Evolutionary conservation across 1,140 invertebrate species (phyloP).

Genomic region (Scaptomyza montana): DNA sequence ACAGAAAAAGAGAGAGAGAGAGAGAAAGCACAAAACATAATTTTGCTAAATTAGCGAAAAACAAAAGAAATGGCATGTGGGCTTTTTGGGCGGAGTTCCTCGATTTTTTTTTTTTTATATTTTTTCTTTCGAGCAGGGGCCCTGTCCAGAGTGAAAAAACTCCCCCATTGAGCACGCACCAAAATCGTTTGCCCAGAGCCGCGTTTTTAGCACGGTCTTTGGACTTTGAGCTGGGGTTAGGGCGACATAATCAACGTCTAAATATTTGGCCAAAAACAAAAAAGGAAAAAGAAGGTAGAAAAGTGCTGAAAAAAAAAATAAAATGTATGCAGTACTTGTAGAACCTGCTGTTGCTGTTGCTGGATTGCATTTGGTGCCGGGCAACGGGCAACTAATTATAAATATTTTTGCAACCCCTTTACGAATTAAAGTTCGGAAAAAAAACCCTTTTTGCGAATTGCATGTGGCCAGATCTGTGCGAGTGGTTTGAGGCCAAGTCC

Average conservation of each 20-base stretch:
- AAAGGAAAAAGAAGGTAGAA: conserved; percentile 6
- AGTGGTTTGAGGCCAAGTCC: conserved; percentile 51
- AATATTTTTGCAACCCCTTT: conserved; percentile 76
- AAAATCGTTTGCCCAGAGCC: conserved; percentile 71
- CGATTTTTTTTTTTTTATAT: background rate
- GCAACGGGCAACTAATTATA: conserved; percentile 78
- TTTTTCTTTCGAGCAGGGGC: background rate
- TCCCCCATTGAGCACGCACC: conserved; percentile 83
- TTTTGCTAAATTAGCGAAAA: conserved; percentile 82
- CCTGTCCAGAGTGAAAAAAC: conserved; percentile 53
- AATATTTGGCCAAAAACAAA: conserved; percentile 68
- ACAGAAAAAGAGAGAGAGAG: conserved; percentile 41
- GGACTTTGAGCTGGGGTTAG: conserved; percentile 11
- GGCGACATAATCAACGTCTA: conserved; percentile 75
- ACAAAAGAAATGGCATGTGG: conserved; percentile 73
- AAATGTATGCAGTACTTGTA: conserved; percentile 30
- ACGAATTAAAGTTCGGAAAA: conserved; percentile 39
- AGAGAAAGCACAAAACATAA: conserved; percentile 74
- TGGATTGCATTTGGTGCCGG: conserved; percentile 62
- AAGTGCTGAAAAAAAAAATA: conserved; percentile 33
- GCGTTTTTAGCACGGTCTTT: background rate
- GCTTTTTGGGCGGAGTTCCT: conserved; percentile 17
- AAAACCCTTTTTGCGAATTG: conserved; percentile 70
- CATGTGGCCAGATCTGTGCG: conserved; percentile 40
- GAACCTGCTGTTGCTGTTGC: conserved; percentile 6